Evolutionary conservation across 2,113 vertebrate species (phyloP).

Genomic region (Pteropus alecto): DNA sequence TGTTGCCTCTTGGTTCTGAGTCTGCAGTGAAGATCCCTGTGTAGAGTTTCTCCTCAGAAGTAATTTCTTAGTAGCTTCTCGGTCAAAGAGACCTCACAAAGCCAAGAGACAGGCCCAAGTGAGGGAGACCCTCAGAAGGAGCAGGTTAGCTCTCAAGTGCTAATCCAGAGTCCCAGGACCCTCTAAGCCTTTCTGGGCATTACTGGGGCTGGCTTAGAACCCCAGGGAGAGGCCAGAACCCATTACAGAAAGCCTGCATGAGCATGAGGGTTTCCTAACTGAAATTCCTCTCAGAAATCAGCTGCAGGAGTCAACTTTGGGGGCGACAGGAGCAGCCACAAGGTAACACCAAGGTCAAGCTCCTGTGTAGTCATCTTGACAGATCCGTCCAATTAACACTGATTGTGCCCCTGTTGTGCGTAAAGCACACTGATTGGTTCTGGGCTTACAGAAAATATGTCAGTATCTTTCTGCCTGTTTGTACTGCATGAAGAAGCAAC

Average conservation of each 20-base stretch:
- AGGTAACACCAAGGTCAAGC: background rate
- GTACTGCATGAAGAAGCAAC: background rate
- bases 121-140: background rate
- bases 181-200: background rate
- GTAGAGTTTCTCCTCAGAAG: background rate
- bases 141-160: background rate
- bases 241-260: background rate
- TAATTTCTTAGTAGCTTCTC: background rate
- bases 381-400: background rate
- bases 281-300: conserved; percentile 5
- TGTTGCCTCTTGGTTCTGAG: background rate
- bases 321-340: background rate
- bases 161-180: background rate
- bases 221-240: background rate
- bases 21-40: background rate
- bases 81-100: background rate
- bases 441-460: background rate
- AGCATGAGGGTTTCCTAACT: background rate
- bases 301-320: background rate
- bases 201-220: background rate
- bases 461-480: background rate
- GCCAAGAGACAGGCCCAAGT: background rate
- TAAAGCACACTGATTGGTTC: background rate
- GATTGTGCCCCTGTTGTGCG: background rate
- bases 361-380: background rate